These are phyloP conservation scores for Gracilinanus agilis DNA, from an alignment of 2,113 vertebrate species.

Conservation along the genomic window DNA sequence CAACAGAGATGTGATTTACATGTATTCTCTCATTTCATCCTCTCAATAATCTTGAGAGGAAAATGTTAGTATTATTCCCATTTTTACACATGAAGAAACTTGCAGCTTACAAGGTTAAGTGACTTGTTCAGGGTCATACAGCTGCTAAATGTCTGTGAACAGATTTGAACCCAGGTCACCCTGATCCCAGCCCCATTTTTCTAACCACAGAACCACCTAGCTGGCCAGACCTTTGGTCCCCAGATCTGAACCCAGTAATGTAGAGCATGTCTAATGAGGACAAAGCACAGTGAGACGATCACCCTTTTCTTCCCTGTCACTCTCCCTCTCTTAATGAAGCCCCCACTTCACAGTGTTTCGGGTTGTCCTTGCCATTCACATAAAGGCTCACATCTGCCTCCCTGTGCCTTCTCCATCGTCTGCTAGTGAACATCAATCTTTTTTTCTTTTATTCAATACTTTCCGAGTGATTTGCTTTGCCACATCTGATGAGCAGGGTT, in stretches of 20 bases:
- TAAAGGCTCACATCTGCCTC: neutral
- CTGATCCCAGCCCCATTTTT: neutral
- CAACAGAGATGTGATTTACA: no score
- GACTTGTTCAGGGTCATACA: neutral
- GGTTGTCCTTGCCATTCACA: neutral
- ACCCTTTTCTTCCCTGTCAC: neutral
- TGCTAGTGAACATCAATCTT: neutral
- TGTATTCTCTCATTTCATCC: neutral
- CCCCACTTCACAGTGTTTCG: neutral
- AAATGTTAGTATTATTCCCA: neutral
- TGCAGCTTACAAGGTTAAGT: neutral
- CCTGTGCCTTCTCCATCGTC: neutral
- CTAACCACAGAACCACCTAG: neutral
- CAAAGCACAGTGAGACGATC: neutral
- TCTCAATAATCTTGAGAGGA: neutral
- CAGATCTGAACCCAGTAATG: neutral
- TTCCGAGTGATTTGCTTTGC: neutral
- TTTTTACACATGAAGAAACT: neutral
- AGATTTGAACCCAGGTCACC: neutral
- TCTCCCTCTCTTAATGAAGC: neutral
- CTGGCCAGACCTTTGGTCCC: neutral
- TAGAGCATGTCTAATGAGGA: neutral
- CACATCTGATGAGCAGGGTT: neutral
- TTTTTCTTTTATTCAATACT: neutral
- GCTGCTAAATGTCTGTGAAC: neutral